Evolutionary conservation across 2,797 vertebrate genomes (phyloP).

Genomic region (Apogon hyalosoma): DNA sequence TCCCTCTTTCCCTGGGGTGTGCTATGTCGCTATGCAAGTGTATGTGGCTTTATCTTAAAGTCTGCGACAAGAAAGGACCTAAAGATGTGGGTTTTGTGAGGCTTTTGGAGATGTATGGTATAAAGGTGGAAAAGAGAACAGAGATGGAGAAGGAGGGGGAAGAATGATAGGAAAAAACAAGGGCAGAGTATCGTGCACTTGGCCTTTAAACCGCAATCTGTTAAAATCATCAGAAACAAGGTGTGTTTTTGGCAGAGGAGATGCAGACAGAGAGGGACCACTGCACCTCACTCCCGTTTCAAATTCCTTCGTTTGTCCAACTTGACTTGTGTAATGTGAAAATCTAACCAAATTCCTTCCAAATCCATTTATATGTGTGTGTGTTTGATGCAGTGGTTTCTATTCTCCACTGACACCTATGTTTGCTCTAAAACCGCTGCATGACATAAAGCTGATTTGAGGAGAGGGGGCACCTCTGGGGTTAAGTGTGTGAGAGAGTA

Average conservation of each 20-base stretch:
- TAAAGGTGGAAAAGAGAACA: conserved; percentile 1
- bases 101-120: conserved; percentile 35
- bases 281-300: conserved; percentile 31
- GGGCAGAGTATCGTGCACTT: conserved; percentile 44
- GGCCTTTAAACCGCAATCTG: conserved; percentile 74
- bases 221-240: conserved; percentile 75
- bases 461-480: conserved; percentile 54
- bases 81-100: conserved; percentile 56
- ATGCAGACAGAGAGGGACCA: conserved; percentile 36
- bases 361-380: conserved; percentile 29
- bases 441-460: conserved; percentile 56
- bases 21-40: conserved; percentile 36
- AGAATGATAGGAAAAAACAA: conserved; percentile 25
- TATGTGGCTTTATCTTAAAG: conserved; percentile 46
- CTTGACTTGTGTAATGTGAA: conserved; percentile 55
- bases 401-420: conserved; percentile 32
- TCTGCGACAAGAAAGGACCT: conserved; percentile 54
- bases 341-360: conserved; percentile 44
- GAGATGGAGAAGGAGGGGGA: neutral
- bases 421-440: conserved; percentile 52
- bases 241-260: conserved; percentile 66
- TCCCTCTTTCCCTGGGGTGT: conserved; percentile 54
- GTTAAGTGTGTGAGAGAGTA: conserved; percentile 57
- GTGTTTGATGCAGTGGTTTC: conserved; percentile 34
- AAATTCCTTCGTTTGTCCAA: conserved; percentile 55